Base-by-base conservation (phyloP, 2,113 vertebrate species). In the Nannobrachium achirus region DNA sequence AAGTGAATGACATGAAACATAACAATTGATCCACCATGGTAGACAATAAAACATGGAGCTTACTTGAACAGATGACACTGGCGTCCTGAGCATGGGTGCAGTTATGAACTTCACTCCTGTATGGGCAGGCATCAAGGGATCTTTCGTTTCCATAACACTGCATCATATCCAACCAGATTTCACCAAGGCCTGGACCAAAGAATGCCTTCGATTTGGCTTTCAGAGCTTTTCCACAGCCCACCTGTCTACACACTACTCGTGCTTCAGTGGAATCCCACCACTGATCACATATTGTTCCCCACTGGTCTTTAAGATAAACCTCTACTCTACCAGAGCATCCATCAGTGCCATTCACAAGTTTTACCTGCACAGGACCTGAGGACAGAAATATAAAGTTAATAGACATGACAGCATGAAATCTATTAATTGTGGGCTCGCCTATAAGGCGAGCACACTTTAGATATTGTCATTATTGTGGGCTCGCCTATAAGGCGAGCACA, bases 321-420 rank as follows among this genome's bases (percentile, higher is more conserved):
- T 91, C 91, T 8, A 92, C 75, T 76, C 89, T 86, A 8, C 91
- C 91, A 51, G 76, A 71, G 65, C 91, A 91, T 11, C 76, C 68
- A 19, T 83, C 69, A 2, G 15, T 63, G n/a, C 59, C 15, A 7
- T 55, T 33, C 2, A 4, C 38, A 78, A 90, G 40, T 1, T 85
- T 86, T 14, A 66, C 76, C 1, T 58, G 83, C 73, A 90, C 55
- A n/a, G n/a, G n/a, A n/a, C n/a, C n/a, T n/a, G n/a, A n/a, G n/a
- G n/a, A n/a, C n/a, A n/a, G n/a, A n/a, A n/a, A n/a, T n/a, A n/a
- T n/a, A n/a, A n/a, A n/a, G n/a, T n/a, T n/a, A n/a, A n/a, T n/a
- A n/a, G n/a, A n/a, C n/a, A n/a, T n/a, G n/a, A n/a, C n/a, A n/a
- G n/a, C n/a, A n/a, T n/a, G n/a, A n/a, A n/a, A n/a, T n/a, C n/a